Percentiles rank a stretch among this genome's conserved stretches.
These are phyloP conservation scores for Cosmopolites sordidus DNA, from an alignment of 2,888 invertebrate species.

Conservation along the genomic window DNA sequence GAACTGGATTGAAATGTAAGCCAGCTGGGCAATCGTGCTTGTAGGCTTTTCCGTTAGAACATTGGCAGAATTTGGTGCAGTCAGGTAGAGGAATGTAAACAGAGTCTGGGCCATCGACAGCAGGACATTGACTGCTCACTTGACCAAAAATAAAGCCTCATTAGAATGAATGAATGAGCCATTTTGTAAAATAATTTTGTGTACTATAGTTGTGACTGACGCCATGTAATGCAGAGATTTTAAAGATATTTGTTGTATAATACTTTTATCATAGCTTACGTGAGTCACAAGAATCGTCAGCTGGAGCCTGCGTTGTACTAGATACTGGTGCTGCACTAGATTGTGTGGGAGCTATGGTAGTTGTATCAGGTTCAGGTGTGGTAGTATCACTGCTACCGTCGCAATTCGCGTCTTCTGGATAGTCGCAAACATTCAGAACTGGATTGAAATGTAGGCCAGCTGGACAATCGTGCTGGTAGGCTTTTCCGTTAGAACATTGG, in stretches of 20 bases:
- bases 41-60: constrained; percentile 30
- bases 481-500: constrained; percentile 30
- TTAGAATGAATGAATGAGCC: too few species aligned
- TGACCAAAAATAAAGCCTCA: too few species aligned
- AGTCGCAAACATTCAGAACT: constrained; percentile 31
- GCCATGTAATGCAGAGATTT: too few species aligned
- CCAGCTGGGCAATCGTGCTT: constrained; percentile 29
- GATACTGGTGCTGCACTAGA: too few species aligned
- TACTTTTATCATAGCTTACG: neutral
- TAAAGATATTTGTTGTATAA: too few species aligned
- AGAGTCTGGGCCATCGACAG: constrained; percentile 19
- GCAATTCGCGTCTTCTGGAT: constrained; percentile 30
- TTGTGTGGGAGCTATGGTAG: neutral
- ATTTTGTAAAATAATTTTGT: too few species aligned
- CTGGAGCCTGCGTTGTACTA: too few species aligned
- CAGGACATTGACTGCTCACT: constrained; percentile 17
- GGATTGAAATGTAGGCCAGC: constrained; percentile 31
- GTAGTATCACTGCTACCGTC: constrained; percentile 15
- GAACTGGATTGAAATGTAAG: constrained; percentile 30
- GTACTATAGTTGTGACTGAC: too few species aligned
- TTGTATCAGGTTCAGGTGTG: constrained; percentile 3
- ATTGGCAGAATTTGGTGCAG: constrained; percentile 30
- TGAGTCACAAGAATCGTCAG: neutral
- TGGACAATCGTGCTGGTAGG: constrained; percentile 30
- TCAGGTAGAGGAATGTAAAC: constrained; percentile 26